Evolutionary conservation across 2,888 invertebrate genomes (phyloP), one percentile per base, ranked within the genome.

Genomic region (Macrophya annulata): DNA sequence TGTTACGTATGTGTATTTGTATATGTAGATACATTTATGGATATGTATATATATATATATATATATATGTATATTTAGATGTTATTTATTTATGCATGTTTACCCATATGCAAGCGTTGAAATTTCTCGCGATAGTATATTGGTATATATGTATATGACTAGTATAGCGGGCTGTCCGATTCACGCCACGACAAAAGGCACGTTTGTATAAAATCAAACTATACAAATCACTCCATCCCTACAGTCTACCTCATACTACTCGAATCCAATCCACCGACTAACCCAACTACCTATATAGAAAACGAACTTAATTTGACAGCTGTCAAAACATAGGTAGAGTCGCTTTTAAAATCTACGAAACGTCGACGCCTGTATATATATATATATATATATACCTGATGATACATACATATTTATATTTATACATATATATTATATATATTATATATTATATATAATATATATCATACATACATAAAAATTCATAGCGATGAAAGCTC

Each of bases 311-410:
- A 62, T 81, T 81, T 81, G 81, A 81, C 81, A 81, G 62, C 59
- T 81, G 81, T 62, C 81, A 81, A 81, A 81, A 81, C 62, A 81
- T 81, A 62, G n/a, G 40, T n/a, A n/a, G 21, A 59, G 21, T 59
- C 10, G 62, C 15, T 43, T 12, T 81, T 59, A 43, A 25, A 77
- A 55, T 17, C 51, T 17, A 31, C 51, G 77, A 55, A 55, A 43
- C 51, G 17, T 77, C 40, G 59, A 81, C 62, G 81, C 43, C 45
- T 15, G 45, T 74, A 55, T 55, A 62, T 40, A 31, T 15, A 68
- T 31, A 17, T 68, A 37, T 0, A 15, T 12, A 71, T 1, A 68
- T 4, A 2, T 25, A n/a, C n/a, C n/a, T n/a, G n/a, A n/a, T n/a
- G n/a, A n/a, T n/a, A n/a, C n/a, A 59, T 21, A 71, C 5, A n/a